Evolutionary conservation across 2,888 invertebrate species (phyloP), one percentile per base, ranked within the genome.

Genomic region (Gibbula magus): DNA sequence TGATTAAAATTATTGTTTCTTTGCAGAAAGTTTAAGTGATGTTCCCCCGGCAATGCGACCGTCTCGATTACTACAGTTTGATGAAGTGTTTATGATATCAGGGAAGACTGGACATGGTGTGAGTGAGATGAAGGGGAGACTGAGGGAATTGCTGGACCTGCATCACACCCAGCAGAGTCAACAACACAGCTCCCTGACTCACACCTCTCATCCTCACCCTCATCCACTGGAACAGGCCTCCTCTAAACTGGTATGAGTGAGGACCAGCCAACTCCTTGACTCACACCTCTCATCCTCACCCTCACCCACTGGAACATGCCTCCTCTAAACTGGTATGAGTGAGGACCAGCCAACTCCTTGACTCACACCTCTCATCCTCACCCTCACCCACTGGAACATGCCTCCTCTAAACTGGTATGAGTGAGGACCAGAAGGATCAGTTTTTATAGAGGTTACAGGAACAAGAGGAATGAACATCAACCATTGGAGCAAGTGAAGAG

Each of bases 21-120:
- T 85, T 86, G 35, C 86, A 89, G 90, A 86, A 73, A 87, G 87
- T 4, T 66, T 89, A 18, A 82, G 83, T 0, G 93, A 94, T 51
- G 94, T 95, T 85, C 95, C 96, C 0, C 94, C 95, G 82, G 95
- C 95, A 83, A 93, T 96, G 39, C 94, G 94, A 80, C 97, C 98
- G 0, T 94, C 94, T 75, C 95, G 93, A 86, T 86, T 95, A 0
- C 92, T 97, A 7, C 93, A 94, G 78, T 98, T 98, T 93, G 95
- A 96, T 85, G 95, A 96, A 86, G 94, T 98, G 78, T 92, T 97
- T 80, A 95, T 96, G 0, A 96, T 97, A 86, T 91, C 91, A 18
- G 92, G 92, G 1, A 90, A 89, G 83, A 83, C 88, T 52, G 77
- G 83, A 22, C 35, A 79, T 8, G 87, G 84, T 53, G 87, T 86